Evolutionary conservation across 2,113 vertebrate species (phyloP), one percentile per base, ranked within the genome.

Genomic region (Psilopogon haemacephalus): DNA sequence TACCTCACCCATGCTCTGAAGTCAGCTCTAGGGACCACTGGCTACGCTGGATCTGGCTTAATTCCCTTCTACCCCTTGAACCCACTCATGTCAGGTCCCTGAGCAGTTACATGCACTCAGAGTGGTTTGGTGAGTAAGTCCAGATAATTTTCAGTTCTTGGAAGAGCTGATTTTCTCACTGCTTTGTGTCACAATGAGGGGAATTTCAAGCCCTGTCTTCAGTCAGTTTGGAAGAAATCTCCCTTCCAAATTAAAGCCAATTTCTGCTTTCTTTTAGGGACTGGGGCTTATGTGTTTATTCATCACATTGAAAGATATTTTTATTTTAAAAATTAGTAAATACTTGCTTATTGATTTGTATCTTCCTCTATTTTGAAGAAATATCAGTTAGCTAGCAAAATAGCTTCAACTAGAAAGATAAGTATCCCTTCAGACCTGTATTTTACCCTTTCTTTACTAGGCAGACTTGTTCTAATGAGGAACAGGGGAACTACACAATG

Each of bases 161-260:
- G 50, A 75, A 0, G 3, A 70, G 63, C 37, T 48, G 26, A 33
- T 82, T 59, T 78, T 44, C 63, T 30, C 11, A 65, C 9, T 21
- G 35, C 10, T 74, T 12, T 11, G 5, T 20, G 8, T 65, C 58
- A 52, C 0, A 0, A 27, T 10, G 16, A 11, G 8, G 15, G 12
- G 40, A 70, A 28, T 44, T 79, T 50, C 56, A 56, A 79, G 50
- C 6, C 23, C 59, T 59, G 17, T 28, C 32, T 86, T 69, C 67
- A 44, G 44, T 20, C 56, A 63, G 8, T 37, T 40, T 79, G 50
- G 21, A 65, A 78, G 28, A 69, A 59, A 44, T 50, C 6, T 24
- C 6, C 56, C 14, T 60, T 44, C 33, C 9, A 65, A 82, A 88
- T 30, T 30, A 70, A 88, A 64, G 11, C 32, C 52, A 86, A 3